Evolutionary conservation across 2,113 vertebrate genomes (phyloP), one percentile per base, ranked within the genome.

Genomic region (Turnix velox): DNA sequence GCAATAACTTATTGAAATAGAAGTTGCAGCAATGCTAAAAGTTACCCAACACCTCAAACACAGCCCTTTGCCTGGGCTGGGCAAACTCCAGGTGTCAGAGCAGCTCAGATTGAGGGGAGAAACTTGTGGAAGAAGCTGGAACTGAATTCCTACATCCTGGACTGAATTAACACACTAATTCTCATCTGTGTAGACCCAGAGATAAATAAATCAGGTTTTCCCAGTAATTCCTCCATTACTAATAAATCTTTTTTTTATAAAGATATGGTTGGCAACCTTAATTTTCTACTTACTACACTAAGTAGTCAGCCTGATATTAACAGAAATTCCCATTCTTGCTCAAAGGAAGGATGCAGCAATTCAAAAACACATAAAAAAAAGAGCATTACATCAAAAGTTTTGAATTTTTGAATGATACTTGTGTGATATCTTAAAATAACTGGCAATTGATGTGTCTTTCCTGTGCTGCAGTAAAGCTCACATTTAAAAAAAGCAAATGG

Each of bases 401-500:
- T 94, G 93, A 95, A 89, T 72, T 80, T 97, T 92, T 94, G 93
- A 95, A 89, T 72, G 68, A 74, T 35, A 69, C 46, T n/a, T 84
- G 72, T 94, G 72, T 73, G 81, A 65, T 87, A 66, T 31, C 51
- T 92, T 76, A 66, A 54, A 84, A 65, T 19, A 59, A 78, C 30
- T 57, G 84, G 63, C 80, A 95, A 49, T 81, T 4, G 13, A 68
- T 77, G 65, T 62, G 35, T 57, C 58, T 61, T 14, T 88, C 59
- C 73, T 59, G 46, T 62, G 68, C 90, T 94, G 76, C 87, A 85
- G 85, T 88, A 88, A 86, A 68, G 52, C 37, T 94, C 79, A 62
- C 39, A 82, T 93, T 96, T 94, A 93, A 93, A 86, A 86, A 87
- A 87, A 62, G 73, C 39, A 96, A 97, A 95, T 93, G 69, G 68